Conservation (phyloP, 1,140 invertebrate species). For the Paraescarpia echinospica region DNA sequence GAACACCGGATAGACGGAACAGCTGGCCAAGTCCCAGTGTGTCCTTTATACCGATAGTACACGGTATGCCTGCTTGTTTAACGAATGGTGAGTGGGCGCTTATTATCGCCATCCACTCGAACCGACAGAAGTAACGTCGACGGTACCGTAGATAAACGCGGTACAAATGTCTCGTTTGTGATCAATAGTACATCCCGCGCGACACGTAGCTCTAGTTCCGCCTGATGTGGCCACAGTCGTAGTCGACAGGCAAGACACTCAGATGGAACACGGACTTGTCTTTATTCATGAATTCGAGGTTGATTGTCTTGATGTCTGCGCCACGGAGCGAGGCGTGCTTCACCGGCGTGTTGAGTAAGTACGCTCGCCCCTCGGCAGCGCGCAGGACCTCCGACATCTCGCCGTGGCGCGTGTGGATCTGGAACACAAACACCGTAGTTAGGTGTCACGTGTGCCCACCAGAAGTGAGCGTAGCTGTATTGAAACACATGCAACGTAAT, state of each 20-base stretch:
- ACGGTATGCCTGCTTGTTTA: not conserved
- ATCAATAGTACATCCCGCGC: not conserved
- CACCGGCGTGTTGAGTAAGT: not conserved
- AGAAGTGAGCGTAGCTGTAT: not conserved
- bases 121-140: not conserved
- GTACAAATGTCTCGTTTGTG: not conserved
- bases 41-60: too few relatives aligned
- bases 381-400: not conserved
- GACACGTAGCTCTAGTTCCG: not conserved
- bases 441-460: not conserved
- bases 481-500: too few relatives aligned
- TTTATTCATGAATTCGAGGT: not conserved
- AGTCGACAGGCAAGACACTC: not conserved
- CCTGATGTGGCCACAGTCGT: not conserved
- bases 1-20: too few relatives aligned
- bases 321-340: not conserved
- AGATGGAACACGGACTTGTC: not conserved
- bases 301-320: not conserved
- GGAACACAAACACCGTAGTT: not conserved
- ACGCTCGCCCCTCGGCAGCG: not conserved
- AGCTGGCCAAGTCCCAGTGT: too few relatives aligned
- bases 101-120: not conserved
- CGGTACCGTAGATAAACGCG: not conserved
- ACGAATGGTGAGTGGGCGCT: not conserved
- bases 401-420: not conserved